Percentiles rank a stretch among this genome's conserved stretches.
Evolutionary conservation across 2,113 vertebrate genomes (phyloP).

Genomic region (Dasypus novemcinctus): DNA sequence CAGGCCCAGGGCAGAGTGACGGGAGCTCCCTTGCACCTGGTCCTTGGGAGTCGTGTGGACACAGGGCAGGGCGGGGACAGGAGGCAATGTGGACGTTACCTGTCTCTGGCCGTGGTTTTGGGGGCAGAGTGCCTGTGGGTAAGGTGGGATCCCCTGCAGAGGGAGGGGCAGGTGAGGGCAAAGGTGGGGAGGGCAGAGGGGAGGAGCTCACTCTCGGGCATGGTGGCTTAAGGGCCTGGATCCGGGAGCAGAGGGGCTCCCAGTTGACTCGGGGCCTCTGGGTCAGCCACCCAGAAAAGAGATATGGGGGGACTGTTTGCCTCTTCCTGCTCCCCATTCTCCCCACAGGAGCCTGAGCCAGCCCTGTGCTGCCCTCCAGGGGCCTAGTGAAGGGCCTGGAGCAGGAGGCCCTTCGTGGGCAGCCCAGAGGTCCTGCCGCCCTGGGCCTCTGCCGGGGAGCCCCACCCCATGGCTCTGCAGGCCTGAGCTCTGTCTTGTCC

Average conservation of each 20-base stretch:
- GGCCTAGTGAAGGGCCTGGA: neutral
- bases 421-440: neutral
- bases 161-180: neutral
- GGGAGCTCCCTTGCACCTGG: neutral
- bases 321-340: neutral
- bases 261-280: neutral
- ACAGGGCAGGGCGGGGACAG: neutral
- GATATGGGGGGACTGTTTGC: too few species aligned
- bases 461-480: too few species aligned
- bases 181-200: neutral
- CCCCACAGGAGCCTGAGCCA: neutral
- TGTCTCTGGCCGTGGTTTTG: neutral
- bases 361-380: neutral
- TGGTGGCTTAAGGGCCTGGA: too few species aligned
- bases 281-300: neutral
- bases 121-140: neutral
- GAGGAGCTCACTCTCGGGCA: neutral
- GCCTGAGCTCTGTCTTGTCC: slow-evolving; percentile 59
- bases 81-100: too few species aligned
- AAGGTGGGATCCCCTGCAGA: neutral
- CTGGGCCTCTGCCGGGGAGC: neutral
- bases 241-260: neutral
- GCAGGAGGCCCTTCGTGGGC: neutral
- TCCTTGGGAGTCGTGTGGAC: neutral
- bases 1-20: neutral